Evolutionary conservation across 2,888 invertebrate species (phyloP).

Genomic region (Scaptomyza polygonia): DNA sequence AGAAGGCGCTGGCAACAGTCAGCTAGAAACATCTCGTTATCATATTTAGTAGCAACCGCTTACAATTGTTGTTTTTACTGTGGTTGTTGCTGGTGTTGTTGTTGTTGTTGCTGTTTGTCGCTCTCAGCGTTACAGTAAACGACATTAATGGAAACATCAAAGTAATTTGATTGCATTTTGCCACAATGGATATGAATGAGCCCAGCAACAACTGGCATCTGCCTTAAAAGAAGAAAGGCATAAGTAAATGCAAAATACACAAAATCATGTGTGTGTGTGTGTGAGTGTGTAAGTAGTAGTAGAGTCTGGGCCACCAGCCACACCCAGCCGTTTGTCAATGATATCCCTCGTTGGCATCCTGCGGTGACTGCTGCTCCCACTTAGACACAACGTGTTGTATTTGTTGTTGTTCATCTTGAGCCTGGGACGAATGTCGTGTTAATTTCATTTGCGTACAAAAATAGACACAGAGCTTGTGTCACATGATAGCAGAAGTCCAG

Average conservation of each 20-base stretch:
- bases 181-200: conserved; percentile 73
- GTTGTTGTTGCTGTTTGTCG: conserved; percentile 16
- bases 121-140: conserved; percentile 70
- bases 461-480: conserved; percentile 44
- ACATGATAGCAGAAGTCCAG: conserved; percentile 18
- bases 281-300: conserved; percentile 41
- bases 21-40: conserved; percentile 50
- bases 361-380: conserved; percentile 12
- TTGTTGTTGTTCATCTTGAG: conserved; percentile 15
- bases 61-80: conserved; percentile 17
- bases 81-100: not conserved
- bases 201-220: conserved; percentile 35
- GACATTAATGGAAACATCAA: conserved; percentile 80
- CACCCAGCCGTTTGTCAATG: conserved; percentile 48
- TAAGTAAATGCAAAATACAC: conserved; percentile 33
- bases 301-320: conserved; percentile 15
- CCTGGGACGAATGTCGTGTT: conserved; percentile 57
- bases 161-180: conserved; percentile 79
- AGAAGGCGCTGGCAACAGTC: conserved; percentile 26
- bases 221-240: conserved; percentile 13
- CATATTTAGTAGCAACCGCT: conserved; percentile 44
- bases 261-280: conserved; percentile 11
- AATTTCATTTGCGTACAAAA: conserved; percentile 71
- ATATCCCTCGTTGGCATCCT: conserved; percentile 39
- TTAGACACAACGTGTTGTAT: conserved; percentile 10